Percentiles rank a stretch among this genome's conserved stretches.
Evolutionary conservation across 2,797 vertebrate genomes (phyloP).

Genomic region (Scarus forsteni): DNA sequence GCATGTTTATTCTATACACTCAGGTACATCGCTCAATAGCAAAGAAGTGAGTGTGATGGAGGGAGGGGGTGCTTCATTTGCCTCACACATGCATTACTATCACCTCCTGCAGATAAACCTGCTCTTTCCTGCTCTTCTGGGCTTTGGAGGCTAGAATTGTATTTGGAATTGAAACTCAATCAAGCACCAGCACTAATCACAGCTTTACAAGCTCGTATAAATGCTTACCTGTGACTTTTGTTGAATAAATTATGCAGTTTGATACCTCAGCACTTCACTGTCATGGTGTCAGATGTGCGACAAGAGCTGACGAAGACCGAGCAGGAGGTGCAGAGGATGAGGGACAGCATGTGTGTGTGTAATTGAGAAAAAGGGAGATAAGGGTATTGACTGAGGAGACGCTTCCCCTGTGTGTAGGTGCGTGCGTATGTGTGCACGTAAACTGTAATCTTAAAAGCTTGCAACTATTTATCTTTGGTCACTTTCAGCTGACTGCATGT

Average conservation of each 20-base stretch:
- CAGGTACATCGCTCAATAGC: too few species aligned
- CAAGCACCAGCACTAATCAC: neutral
- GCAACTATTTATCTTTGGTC: neutral
- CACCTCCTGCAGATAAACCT: too few species aligned
- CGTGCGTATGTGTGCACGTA: neutral
- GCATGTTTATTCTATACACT: too few species aligned
- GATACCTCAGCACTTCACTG: neutral
- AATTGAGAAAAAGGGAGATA: neutral
- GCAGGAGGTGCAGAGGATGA: neutral
- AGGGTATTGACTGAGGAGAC: conserved; percentile 22
- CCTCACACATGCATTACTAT: too few species aligned
- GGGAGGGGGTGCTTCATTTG: too few species aligned
- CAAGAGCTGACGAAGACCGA: neutral
- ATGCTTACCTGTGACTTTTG: conserved; percentile 36
- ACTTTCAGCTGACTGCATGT: conserved; percentile 8
- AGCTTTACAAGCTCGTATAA: conserved; percentile 3
- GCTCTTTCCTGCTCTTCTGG: too few species aligned
- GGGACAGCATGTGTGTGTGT: neutral
- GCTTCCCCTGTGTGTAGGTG: neutral
- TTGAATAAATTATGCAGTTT: conserved; percentile 17
- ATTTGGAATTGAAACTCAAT: too few species aligned
- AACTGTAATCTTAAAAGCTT: neutral
- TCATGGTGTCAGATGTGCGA: conserved; percentile 10
- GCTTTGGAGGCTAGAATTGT: too few species aligned
- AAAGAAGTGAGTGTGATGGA: too few species aligned